phyloP scores from a whole-genome alignment of 2,113 vertebrate species.

The Morone saxatilis region DNA sequence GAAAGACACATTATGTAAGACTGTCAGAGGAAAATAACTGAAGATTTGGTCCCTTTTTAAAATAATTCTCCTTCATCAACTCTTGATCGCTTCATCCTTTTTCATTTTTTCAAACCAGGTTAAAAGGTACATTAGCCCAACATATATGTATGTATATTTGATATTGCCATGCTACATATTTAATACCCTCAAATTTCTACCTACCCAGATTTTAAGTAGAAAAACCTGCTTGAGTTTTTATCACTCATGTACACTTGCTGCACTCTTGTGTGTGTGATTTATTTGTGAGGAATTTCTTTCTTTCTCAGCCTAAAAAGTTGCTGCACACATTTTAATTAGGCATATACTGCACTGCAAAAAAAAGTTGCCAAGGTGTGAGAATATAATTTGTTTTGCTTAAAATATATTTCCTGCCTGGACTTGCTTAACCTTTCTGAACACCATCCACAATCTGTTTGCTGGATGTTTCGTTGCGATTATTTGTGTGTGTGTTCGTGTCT shows the following conservation, averaged over 20 bases:
- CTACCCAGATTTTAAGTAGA: slow-evolving; percentile 67
- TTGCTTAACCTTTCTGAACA: slow-evolving; percentile 36
- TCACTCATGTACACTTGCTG: slow-evolving; percentile 43
- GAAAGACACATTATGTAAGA: slow-evolving; percentile 7
- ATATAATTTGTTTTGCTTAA: slow-evolving; percentile 44
- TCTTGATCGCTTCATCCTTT: not conserved
- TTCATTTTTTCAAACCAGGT: slow-evolving; percentile 28
- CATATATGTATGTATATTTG: slow-evolving; percentile 75
- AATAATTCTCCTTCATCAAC: not conserved
- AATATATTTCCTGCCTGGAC: slow-evolving; percentile 37
- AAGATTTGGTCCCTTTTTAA: not conserved
- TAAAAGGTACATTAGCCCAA: slow-evolving; percentile 72
- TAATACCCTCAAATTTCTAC: slow-evolving; percentile 66
- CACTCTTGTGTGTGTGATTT: slow-evolving; percentile 25
- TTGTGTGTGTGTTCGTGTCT: slow-evolving; percentile 18
- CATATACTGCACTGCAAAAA: not conserved
- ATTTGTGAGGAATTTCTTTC: slow-evolving; percentile 26
- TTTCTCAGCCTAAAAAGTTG: slow-evolving; percentile 16
- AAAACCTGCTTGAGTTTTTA: slow-evolving; percentile 60
- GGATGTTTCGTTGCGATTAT: not conserved
- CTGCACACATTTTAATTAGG: slow-evolving; percentile 43
- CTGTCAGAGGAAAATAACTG: not conserved
- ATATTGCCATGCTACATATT: slow-evolving; percentile 71
- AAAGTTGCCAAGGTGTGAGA: slow-evolving; percentile 31
- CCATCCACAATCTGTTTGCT: slow-evolving; percentile 20